Conservation (phyloP, 2,113 vertebrate genomes). For the Miniopterus natalensis region DNA sequence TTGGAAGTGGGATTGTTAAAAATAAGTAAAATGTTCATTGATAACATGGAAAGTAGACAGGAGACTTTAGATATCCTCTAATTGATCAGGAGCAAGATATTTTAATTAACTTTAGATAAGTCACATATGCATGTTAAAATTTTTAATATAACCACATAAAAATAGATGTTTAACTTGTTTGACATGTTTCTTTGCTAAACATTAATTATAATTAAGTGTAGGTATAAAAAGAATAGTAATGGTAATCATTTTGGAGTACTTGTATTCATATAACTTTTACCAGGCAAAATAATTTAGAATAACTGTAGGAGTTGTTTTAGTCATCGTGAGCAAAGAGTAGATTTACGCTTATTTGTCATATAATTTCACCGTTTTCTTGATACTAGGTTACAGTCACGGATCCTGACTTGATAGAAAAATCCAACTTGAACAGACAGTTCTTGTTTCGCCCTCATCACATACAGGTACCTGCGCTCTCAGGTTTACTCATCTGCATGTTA, state of each 20-base stretch:
- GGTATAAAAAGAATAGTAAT: conserved; percentile 1
- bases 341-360: background rate
- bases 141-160: background rate
- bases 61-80: background rate
- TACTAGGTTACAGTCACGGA: conserved; percentile 96
- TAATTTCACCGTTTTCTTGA: conserved; percentile 73
- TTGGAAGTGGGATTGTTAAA: background rate
- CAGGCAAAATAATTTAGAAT: conserved; percentile 49
- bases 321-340: conserved; percentile 54
- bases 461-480: conserved; percentile 89
- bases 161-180: conserved; percentile 24
- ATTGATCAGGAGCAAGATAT: background rate
- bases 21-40: conserved; percentile 28
- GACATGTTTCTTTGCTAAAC: background rate
- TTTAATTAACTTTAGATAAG: conserved; percentile 52
- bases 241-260: background rate
- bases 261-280: background rate
- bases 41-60: background rate
- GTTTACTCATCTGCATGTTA: too few relatives aligned
- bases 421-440: conserved; percentile 98
- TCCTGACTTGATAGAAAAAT: conserved; percentile 99
- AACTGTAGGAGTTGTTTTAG: background rate
- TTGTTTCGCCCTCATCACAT: conserved; percentile 98
- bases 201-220: conserved; percentile 44
- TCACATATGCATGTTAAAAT: conserved; percentile 22